A percentile compares a stretch with the other conserved stretches of the same genome.
Conservation (phyloP, 2,888 invertebrate genomes). For the Ligdia adustata region DNA sequence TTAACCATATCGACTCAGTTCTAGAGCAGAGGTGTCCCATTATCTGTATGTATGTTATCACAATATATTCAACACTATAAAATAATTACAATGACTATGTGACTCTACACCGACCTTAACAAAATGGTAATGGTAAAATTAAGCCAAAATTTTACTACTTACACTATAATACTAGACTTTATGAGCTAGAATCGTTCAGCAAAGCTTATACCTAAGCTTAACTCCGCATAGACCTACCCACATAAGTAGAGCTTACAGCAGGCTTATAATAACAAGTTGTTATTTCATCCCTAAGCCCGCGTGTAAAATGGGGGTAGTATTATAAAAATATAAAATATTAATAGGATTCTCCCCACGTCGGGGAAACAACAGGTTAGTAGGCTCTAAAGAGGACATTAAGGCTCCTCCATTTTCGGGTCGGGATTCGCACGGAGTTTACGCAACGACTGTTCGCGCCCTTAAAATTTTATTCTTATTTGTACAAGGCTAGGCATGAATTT, state of each 20-base stretch:
- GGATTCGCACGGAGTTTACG: conserved; percentile 11
- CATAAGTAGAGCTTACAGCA: conserved; percentile 4
- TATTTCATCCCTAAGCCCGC: conserved; percentile 9
- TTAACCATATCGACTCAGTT: too few species aligned
- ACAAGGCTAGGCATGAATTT: conserved; percentile 12
- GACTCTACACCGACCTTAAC: too few species aligned
- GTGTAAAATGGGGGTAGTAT: conserved; percentile 12
- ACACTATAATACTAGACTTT: too few species aligned
- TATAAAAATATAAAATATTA: conserved; percentile 23
- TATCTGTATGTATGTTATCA: too few species aligned
- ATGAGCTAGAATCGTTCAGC: neutral
- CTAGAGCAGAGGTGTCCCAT: too few species aligned
- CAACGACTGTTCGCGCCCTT: conserved; percentile 15
- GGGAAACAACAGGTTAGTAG: conserved; percentile 23
- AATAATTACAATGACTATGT: too few species aligned
- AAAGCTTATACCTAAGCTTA: conserved; percentile 2
- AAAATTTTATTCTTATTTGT: conserved; percentile 23
- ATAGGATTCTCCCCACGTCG: conserved; percentile 16
- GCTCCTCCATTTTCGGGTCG: conserved; percentile 6
- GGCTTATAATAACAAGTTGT: conserved; percentile 14
- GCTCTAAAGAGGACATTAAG: conserved; percentile 20
- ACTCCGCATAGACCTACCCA: neutral
- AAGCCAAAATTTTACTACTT: too few species aligned
- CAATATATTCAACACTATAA: too few species aligned
- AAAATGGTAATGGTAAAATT: too few species aligned